phyloP scores from a whole-genome alignment of 2,888 invertebrate genomes.

The Argyresthia goedartella region DNA sequence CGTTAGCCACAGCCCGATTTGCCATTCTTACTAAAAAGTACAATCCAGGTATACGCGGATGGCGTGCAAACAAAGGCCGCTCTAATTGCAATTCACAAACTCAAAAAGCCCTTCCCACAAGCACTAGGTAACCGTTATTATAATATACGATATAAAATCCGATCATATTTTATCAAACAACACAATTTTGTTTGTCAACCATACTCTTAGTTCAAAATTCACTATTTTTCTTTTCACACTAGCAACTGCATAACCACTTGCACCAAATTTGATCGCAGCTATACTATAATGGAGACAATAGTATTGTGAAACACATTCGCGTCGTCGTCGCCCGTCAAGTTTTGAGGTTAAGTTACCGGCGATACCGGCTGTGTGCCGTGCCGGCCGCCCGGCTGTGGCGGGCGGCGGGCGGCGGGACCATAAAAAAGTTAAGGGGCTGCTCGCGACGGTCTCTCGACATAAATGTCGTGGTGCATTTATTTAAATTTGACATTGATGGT shows the following conservation, averaged over 20 bases:
- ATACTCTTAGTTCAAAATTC: no score
- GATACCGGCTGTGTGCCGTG: constrained; percentile 54
- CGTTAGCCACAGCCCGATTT: constrained; percentile 30
- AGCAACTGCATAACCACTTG: no score
- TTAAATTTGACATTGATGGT: no score
- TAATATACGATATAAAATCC: no score
- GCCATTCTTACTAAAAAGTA: constrained; percentile 27
- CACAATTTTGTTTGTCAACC: no score
- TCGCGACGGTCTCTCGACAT: background rate
- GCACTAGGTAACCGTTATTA: background rate
- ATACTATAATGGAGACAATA: constrained; percentile 34
- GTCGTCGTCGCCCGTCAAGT: constrained; percentile 62
- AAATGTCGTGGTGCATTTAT: no score
- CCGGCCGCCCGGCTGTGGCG: constrained; percentile 17
- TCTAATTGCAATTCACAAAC: background rate
- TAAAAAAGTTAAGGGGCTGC: constrained; percentile 23
- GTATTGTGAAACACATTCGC: constrained; percentile 60
- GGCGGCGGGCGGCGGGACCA: constrained; percentile 16
- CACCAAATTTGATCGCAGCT: no score
- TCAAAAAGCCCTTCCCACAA: background rate
- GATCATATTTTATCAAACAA: no score
- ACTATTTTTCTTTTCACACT: no score
- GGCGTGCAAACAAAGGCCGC: background rate
- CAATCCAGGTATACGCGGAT: background rate
- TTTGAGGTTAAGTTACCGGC: constrained; percentile 68